A percentile compares a stretch with the other conserved stretches of the same genome.
These are phyloP conservation scores for Burhinus bistriatus DNA, from an alignment of 2,113 vertebrate species.

Conservation along the genomic window DNA sequence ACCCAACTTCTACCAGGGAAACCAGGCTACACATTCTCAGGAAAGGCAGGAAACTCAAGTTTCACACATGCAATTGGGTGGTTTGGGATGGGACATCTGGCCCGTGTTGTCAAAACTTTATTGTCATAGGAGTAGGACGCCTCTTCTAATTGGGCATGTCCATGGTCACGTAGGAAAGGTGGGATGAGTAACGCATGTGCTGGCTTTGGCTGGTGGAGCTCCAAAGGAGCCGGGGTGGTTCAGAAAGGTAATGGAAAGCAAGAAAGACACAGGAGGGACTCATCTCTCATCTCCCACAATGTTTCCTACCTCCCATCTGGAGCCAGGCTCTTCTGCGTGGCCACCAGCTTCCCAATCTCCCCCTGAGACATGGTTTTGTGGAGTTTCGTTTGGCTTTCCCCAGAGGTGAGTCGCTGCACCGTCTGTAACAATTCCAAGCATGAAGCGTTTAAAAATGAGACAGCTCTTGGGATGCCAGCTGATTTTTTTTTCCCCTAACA, in stretches of 20 bases:
- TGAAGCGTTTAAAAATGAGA: background rate
- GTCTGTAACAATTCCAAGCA: constrained; percentile 71
- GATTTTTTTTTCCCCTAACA: background rate
- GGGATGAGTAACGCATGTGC: fast-evolving
- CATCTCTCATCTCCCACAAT: background rate
- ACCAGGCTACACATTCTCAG: fast-evolving
- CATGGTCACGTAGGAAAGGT: background rate
- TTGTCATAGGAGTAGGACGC: fast-evolving
- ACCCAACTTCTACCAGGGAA: background rate
- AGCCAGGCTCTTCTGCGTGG: constrained; percentile 78
- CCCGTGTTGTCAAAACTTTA: background rate
- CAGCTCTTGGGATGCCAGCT: background rate
- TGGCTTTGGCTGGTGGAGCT: background rate
- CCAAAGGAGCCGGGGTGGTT: background rate
- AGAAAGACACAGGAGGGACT: fast-evolving
- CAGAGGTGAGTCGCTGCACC: constrained; percentile 72
- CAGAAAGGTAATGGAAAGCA: background rate
- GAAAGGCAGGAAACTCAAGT: background rate
- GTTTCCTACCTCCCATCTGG: constrained; percentile 84
- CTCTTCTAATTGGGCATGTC: background rate
- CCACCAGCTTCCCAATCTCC: constrained; percentile 82
- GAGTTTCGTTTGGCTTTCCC: constrained; percentile 79
- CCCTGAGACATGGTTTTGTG: constrained; percentile 92
- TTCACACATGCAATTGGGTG: background rate
- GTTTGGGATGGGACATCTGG: background rate